Evolutionary conservation across 2,888 invertebrate species (phyloP), one percentile per base, ranked within the genome.

Genomic region (Malthinus seriepunctatus): DNA sequence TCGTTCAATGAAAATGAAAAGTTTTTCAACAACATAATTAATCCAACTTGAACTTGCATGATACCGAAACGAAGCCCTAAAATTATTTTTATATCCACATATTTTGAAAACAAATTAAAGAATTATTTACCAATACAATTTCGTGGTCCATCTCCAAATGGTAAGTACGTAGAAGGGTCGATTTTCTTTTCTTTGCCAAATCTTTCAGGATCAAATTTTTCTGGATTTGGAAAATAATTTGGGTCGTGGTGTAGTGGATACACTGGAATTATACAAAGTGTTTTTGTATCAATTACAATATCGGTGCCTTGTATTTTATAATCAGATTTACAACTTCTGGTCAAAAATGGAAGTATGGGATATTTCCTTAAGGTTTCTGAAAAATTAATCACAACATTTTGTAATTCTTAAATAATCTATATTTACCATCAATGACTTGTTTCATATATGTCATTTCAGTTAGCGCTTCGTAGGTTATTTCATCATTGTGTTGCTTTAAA

Each of bases 391-490:
- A n/a, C n/a, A n/a, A n/a, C n/a, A n/a, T n/a, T n/a, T n/a, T n/a
- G n/a, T n/a, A n/a, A n/a, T n/a, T n/a, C n/a, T n/a, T n/a, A n/a
- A n/a, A 8, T 23, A 32, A 23, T 23, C 6, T 11, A 39, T 50
- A 51, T 23, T 66, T 68, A 76, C 77, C 78, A 57, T 73, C 66
- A 0, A 81, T 66, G 1, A 79, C 79, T 64, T 75, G 76, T 23
- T 80, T 79, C 65, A 82, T 63, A 56, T 81, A 82, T 2, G 71
- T 74, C 79, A 82, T 76, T n/a, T 80, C 78, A 32, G 71, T 70
- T 1, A 82, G 45, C 0, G 73, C 67, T 0, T 82, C 80, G 60
- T 78, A 81, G 1, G 76, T 78, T 1, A 82, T 46, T 31, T 67
- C 58, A 0, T 74, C 77, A 1, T 71, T 65, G 38, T 76, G 60